phyloP scores from a whole-genome alignment of 2,888 invertebrate genomes.

The Plebejus argus region DNA sequence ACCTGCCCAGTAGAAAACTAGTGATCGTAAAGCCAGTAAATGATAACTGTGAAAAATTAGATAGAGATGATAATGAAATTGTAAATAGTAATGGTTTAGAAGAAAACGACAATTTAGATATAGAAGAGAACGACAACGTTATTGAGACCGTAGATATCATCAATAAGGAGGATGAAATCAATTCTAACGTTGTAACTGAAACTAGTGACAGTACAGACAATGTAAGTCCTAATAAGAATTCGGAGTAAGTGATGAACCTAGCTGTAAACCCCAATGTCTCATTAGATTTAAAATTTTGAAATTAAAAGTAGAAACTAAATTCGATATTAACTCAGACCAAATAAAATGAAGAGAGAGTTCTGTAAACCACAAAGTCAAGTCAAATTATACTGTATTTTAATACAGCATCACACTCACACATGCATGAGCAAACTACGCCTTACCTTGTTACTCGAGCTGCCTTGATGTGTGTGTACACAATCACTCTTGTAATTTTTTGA shows the following conservation, averaged over 20 bases:
- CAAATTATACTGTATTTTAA: too few species aligned
- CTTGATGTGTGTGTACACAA: too few species aligned
- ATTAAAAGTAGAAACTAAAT: constrained; percentile 39
- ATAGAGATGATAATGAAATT: constrained; percentile 49
- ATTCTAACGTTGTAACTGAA: constrained; percentile 64
- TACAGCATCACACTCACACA: too few species aligned
- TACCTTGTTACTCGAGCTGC: too few species aligned
- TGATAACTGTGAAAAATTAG: constrained; percentile 52
- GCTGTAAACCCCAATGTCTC: constrained; percentile 55
- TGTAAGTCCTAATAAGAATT: constrained; percentile 73
- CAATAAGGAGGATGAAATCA: constrained; percentile 64
- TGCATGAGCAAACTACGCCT: too few species aligned
- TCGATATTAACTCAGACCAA: constrained; percentile 40
- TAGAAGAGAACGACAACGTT: constrained; percentile 30
- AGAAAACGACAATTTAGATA: constrained; percentile 8
- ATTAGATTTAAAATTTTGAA: constrained; percentile 32
- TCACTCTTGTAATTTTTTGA: too few species aligned
- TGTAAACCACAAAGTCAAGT: not conserved
- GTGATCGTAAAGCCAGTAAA: not conserved
- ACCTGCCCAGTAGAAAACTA: constrained; percentile 49
- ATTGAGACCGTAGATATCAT: constrained; percentile 19
- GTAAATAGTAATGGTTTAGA: constrained; percentile 54
- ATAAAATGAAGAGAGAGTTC: constrained; percentile 20
- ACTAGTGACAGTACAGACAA: constrained; percentile 55
- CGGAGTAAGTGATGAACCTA: constrained; percentile 56